Evolutionary conservation across 2,888 invertebrate genomes (phyloP).

Genomic region (Andrena camellia): DNA sequence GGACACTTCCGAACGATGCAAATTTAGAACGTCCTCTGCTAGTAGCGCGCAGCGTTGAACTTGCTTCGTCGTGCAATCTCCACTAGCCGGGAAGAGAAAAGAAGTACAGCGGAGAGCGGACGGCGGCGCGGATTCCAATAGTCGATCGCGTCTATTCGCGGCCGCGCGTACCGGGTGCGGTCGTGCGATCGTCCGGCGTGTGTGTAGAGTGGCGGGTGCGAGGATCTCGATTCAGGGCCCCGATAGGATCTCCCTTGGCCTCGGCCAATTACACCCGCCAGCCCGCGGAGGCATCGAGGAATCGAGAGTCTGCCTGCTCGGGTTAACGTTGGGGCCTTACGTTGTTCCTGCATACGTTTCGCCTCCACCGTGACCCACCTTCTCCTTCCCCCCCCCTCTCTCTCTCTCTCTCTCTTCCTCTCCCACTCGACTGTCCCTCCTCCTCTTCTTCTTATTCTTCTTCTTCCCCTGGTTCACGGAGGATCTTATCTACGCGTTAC

Average conservation of each 20-base stretch:
- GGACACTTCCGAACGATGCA: too few relatives aligned
- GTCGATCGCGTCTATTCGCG: slow-evolving; percentile 54
- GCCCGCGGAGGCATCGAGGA: slow-evolving; percentile 60
- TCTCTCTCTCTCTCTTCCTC: slow-evolving; percentile 12
- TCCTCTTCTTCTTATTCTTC: slow-evolving; percentile 11
- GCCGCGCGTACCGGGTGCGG: slow-evolving; percentile 65
- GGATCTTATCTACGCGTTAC: slow-evolving; percentile 80
- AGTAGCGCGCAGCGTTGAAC: too few relatives aligned
- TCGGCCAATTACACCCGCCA: slow-evolving; percentile 82
- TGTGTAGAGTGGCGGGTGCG: slow-evolving; percentile 74
- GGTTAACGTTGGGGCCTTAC: slow-evolving; percentile 65
- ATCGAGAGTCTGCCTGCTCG: slow-evolving; percentile 62
- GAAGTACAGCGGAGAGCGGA: neutral
- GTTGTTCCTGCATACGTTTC: slow-evolving; percentile 76
- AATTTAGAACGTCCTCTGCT: too few relatives aligned
- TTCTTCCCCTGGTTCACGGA: slow-evolving; percentile 31
- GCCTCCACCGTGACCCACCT: slow-evolving; percentile 60
- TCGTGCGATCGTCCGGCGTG: slow-evolving; percentile 54
- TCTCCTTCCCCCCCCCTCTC: slow-evolving; percentile 16
- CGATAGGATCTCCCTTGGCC: slow-evolving; percentile 80
- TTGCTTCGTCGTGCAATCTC: too few relatives aligned
- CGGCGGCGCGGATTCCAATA: neutral
- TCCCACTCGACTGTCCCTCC: neutral
- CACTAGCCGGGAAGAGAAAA: too few relatives aligned
- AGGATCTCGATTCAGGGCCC: slow-evolving; percentile 80